Conservation (phyloP, 2,888 invertebrate genomes). For the Mechanitis mazaeus region DNA sequence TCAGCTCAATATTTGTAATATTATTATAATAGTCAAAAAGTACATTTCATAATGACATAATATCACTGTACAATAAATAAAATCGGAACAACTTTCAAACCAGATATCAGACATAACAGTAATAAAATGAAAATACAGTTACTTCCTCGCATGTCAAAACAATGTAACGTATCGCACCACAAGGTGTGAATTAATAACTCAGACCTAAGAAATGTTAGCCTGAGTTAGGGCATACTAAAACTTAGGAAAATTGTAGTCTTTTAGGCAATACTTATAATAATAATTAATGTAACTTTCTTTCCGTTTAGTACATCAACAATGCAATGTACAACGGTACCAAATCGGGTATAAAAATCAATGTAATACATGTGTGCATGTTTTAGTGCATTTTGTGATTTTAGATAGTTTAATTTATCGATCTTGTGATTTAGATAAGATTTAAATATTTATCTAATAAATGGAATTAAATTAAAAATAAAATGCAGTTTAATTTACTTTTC, state of each 20-base stretch:
- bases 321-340: conserved; percentile 66
- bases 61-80: conserved; percentile 26
- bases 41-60: conserved; percentile 14
- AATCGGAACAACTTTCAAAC: conserved; percentile 22
- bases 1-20: conserved; percentile 7
- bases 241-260: conserved; percentile 45
- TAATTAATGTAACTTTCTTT: conserved; percentile 46
- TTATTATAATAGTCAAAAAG: conserved; percentile 7
- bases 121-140: conserved; percentile 49
- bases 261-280: conserved; percentile 48
- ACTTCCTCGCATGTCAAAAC: conserved; percentile 58
- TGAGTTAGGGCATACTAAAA: conserved; percentile 27
- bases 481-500: conserved; percentile 12
- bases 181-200: conserved; percentile 28
- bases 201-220: conserved; percentile 18
- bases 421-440: conserved; percentile 73
- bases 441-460: conserved; percentile 51
- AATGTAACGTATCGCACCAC: conserved; percentile 30
- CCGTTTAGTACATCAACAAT: conserved; percentile 53
- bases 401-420: conserved; percentile 76
- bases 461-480: conserved; percentile 44
- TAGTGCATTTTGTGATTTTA: conserved; percentile 78
- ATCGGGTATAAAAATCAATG: conserved; percentile 67
- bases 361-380: conserved; percentile 75
- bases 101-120: conserved; percentile 60